Conservation (phyloP, 2,113 vertebrate genomes). For the Dasyprocta punctata region DNA sequence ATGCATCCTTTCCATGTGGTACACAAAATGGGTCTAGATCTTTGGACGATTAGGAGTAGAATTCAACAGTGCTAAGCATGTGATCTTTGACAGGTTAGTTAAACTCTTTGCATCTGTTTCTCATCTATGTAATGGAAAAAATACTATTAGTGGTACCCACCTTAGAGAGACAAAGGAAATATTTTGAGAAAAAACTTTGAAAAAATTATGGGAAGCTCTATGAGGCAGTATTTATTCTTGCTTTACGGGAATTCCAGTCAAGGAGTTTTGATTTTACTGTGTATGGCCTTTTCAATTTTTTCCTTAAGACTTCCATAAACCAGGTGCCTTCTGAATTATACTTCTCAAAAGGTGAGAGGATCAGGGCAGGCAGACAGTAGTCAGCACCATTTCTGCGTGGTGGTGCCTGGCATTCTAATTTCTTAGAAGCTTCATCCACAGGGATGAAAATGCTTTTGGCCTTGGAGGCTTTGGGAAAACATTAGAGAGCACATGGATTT, state of each 20-base stretch:
- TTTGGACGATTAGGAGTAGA: conserved; percentile 32
- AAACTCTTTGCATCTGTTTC: not conserved
- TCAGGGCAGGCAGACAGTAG: not conserved
- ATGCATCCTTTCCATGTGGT: not conserved
- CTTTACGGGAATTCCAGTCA: conserved; percentile 13
- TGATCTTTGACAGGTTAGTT: not conserved
- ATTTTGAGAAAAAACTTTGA: conserved; percentile 6
- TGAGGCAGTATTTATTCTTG: conserved; percentile 6
- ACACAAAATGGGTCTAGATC: not conserved
- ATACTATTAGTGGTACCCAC: not conserved
- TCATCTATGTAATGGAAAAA: not conserved
- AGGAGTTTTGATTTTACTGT: conserved; percentile 9
- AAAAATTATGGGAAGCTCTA: conserved; percentile 11
- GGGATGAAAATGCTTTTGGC: conserved; percentile 24
- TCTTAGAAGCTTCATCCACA: not conserved
- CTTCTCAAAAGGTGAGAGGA: not conserved
- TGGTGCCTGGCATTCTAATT: not conserved
- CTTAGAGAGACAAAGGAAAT: conserved; percentile 4
- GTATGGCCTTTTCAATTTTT: not conserved
- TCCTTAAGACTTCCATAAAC: not conserved
- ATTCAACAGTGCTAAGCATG: not conserved
- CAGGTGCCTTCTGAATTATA: not conserved
- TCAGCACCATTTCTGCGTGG: not conserved
- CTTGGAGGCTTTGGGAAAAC: conserved; percentile 26
- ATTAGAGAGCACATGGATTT: not conserved